Percentiles rank a stretch among this genome's conserved stretches.
phyloP scores from a whole-genome alignment of 2,888 invertebrate genomes.

The Atrina japonica region DNA sequence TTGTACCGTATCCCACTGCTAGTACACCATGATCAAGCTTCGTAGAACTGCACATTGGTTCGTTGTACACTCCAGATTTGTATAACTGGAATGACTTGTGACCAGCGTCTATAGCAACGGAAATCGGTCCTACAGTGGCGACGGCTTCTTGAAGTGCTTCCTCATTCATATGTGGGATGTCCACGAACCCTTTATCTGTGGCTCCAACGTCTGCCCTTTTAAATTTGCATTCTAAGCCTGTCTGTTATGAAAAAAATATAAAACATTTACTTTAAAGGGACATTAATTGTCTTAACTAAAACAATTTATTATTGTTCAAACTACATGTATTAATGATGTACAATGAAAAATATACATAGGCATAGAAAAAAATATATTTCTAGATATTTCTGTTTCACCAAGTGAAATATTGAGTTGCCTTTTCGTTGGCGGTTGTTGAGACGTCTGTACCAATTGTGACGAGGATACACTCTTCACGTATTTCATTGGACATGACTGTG shows the following conservation, averaged over 20 bases:
- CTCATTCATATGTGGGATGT: constrained; percentile 88
- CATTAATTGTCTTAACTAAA: no score
- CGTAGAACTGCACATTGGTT: constrained; percentile 89
- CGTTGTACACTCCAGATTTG: constrained; percentile 86
- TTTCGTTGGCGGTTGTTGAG: no score
- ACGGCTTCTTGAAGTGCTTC: constrained; percentile 88
- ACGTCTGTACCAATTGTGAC: no score
- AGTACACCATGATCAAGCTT: constrained; percentile 93
- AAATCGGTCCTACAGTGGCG: constrained; percentile 91
- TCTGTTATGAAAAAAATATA: constrained; percentile 3
- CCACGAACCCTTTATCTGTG: constrained; percentile 89
- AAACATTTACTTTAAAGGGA: background rate
- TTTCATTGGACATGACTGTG: no score
- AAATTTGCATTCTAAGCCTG: constrained; percentile 78
- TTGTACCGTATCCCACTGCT: constrained; percentile 89
- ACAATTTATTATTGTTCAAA: no score
- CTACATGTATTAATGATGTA: no score
- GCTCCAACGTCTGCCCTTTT: constrained; percentile 86
- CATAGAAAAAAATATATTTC: background rate
- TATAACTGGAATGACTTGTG: constrained; percentile 86
- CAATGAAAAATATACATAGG: no score
- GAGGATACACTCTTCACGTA: no score
- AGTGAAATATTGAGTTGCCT: no score
- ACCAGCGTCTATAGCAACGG: constrained; percentile 94
- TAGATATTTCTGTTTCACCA: no score